Evolutionary conservation across 2,113 vertebrate species (phyloP), one percentile per base, ranked within the genome.

Genomic region (Hucho hucho): DNA sequence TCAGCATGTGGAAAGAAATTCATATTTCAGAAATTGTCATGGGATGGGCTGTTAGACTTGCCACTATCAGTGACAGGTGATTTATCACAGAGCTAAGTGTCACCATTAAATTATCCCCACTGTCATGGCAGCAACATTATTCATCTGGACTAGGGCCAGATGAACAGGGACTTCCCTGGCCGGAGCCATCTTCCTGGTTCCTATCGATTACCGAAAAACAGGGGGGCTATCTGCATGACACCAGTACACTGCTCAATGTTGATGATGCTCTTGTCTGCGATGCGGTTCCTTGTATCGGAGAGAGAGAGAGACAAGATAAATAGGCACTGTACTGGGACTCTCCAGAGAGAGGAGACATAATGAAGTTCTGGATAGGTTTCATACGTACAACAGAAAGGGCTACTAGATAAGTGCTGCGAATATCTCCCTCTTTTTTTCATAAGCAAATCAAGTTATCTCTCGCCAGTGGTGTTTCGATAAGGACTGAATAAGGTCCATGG

Each of bases 101-200:
- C 95, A 95, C 95, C 95, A 89, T 95, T 95, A 94, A 95, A 96
- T 96, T 94, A 95, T 95, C 94, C 93, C 88, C 20, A 86, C 93
- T 94, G 94, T 98, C 98, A 98, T 98, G 97, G 98, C 96, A 96
- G 95, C 91, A 87, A 91, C 95, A 95, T 98, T 96, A 95, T 95
- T 97, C 97, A 97, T 94, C 94, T 93, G 94, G 94, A 95, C 93
- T 92, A 93, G 92, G 92, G 87, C 88, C 86, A 79, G 87, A 66
- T 84, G 87, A 93, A 91, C 90, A 88, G 87, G 16, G 89, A 87
- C 91, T 88, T 92, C 90, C 90, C 87, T 92, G 82, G 92, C 92
- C 81, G 84, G 81, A 81, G 81, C 86, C 77, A 88, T 89, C 92
- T 92, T 18, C 90, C 89, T 83, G 89, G 86, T 92, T 90, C 90